Evolutionary conservation across 2,113 vertebrate genomes (phyloP).

Genomic region (Phyllostomus discolor): DNA sequence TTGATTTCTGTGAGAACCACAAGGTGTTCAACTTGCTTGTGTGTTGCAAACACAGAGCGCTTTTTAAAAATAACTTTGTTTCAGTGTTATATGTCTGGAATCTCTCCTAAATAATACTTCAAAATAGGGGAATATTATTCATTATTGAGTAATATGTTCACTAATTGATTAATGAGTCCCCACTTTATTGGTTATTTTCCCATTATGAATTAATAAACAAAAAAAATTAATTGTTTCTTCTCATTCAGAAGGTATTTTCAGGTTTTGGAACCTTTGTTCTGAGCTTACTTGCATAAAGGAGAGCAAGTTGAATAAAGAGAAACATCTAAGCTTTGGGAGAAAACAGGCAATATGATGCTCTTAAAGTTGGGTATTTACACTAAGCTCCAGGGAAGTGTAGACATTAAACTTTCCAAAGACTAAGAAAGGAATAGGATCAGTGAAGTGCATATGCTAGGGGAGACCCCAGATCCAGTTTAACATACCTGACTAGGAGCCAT

Average conservation of each 20-base stretch:
- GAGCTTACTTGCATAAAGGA: neutral
- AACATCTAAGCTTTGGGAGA: neutral
- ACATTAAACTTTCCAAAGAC: neutral
- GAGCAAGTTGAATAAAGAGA: neutral
- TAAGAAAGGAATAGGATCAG: neutral
- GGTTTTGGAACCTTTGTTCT: neutral
- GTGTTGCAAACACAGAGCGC: neutral
- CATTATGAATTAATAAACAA: neutral
- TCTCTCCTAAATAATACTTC: neutral
- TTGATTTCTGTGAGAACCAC: neutral
- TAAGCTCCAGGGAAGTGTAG: neutral
- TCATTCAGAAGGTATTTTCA: neutral
- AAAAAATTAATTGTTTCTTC: neutral
- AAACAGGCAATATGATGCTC: neutral
- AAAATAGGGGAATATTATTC: neutral
- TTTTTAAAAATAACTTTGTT: neutral
- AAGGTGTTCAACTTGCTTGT: neutral
- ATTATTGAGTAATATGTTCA: neutral
- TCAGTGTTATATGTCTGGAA: neutral
- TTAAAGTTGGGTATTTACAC: neutral
- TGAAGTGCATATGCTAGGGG: neutral
- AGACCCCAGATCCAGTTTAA: neutral
- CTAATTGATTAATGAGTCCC: neutral
- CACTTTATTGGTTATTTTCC: neutral
- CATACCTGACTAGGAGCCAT: fast-evolving